phyloP scores from a whole-genome alignment of 2,113 vertebrate genomes.

The Macaca fascicularis region T2T-MFA8v1.1 NC_088376.1:98724501-98725000 shows the following conservation, averaged over 20 bases:
- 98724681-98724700: neutral
- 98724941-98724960: neutral
- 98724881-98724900: neutral
- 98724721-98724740: constrained; percentile 31
- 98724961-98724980: rapidly evolving
- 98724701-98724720: constrained; percentile 29
- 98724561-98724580: neutral
- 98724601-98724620: neutral
- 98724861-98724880: neutral
- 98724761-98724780: neutral
- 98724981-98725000: neutral
- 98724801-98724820: neutral
- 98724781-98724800: neutral
- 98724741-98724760: constrained; percentile 61
- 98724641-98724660: neutral
- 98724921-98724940: neutral
- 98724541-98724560: neutral
- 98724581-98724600: neutral
- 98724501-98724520: neutral
- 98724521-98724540: neutral
- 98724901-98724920: neutral
- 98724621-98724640: neutral
- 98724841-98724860: neutral
- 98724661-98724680: neutral
- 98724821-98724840: neutral